Evolutionary conservation across 2,797 vertebrate species (phyloP), one percentile per base, ranked within the genome.

Genomic region (Tympanoctomys barrerae): DNA sequence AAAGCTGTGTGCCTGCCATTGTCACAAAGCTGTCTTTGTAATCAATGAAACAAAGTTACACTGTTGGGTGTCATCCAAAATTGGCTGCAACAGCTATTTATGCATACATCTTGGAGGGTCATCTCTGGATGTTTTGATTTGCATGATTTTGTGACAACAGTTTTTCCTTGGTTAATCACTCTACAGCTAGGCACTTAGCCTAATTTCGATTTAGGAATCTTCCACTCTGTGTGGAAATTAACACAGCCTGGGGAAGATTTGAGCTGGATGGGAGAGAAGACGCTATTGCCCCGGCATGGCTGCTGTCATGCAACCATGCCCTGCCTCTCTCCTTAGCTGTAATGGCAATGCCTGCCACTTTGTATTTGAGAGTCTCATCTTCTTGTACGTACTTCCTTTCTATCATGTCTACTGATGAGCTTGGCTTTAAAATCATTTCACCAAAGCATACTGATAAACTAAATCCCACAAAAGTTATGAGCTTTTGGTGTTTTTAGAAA

Each of bases 21-120:
- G 75, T 94, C 85, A 96, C 94, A 93, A 97, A 91, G 89, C 97
- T 96, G 85, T 95, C 87, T 98, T 96, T 95, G 94, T 97, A 96
- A 97, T 93, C 68, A 94, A 61, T 36, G 24, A 80, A 96, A 86
- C 89, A 95, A 83, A 68, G 33, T 81, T 52, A 68, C 52, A 66
- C 21, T 71, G 10, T 96, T 96, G 96, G 82, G 96, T 80, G 81
- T 10, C 21, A 87, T 90, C 77, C 94, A 96, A 73, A 81, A 78
- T 78, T 86, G 75, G 26, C 83, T 87, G 42, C 85, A 93, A 39
- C 86, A 83, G 62, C 75, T 75, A 92, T 90, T 52, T 66, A 57
- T 75, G 88, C 83, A 70, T 54, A 36, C 49, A 24, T 84, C 39
- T 87, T 83, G 19, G 68, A 79, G 21, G 4, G 9, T 87, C 92